Percentiles rank a stretch among this genome's conserved stretches.
These are phyloP conservation scores for Phoenicopterus ruber DNA, from an alignment of 2,113 vertebrate genomes.

Conservation along the genomic window DNA sequence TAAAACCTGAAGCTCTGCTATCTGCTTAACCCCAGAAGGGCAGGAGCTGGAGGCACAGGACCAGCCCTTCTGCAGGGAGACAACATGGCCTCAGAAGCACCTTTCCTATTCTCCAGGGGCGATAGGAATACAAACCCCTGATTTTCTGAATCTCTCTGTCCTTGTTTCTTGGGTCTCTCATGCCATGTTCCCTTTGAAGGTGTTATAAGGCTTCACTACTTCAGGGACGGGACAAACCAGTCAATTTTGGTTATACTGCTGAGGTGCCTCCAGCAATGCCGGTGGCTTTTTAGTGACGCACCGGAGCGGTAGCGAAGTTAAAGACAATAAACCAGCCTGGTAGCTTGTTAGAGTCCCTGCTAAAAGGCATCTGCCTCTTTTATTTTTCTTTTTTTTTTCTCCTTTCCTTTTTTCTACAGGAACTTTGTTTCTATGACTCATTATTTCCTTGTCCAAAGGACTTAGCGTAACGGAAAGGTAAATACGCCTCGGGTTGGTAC, in stretches of 20 bases:
- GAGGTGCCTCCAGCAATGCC: not conserved
- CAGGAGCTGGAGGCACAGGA: not conserved
- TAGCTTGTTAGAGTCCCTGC: not conserved
- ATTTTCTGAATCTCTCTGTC: not conserved
- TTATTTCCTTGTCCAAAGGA: not conserved
- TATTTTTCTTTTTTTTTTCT: no score
- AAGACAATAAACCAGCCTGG: not conserved
- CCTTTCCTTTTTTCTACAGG: not conserved
- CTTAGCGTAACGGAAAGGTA: not conserved
- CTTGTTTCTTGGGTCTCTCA: not conserved
- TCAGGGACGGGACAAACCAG: not conserved
- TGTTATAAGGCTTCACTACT: not conserved
- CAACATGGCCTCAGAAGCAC: not conserved
- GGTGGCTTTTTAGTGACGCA: not conserved
- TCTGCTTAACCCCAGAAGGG: not conserved
- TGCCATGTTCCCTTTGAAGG: not conserved
- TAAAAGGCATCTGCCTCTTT: not conserved
- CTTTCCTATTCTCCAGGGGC: not conserved
- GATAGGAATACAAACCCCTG: rapidly evolving
- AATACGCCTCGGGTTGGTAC: not conserved
- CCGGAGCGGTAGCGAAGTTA: not conserved
- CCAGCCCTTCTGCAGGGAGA: not conserved
- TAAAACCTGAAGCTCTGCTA: not conserved
- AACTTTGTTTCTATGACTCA: not conserved
- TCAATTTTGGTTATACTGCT: not conserved